Evolutionary conservation across 2,797 vertebrate genomes (phyloP).

Genomic region (Rhynchonycteris naso): DNA sequence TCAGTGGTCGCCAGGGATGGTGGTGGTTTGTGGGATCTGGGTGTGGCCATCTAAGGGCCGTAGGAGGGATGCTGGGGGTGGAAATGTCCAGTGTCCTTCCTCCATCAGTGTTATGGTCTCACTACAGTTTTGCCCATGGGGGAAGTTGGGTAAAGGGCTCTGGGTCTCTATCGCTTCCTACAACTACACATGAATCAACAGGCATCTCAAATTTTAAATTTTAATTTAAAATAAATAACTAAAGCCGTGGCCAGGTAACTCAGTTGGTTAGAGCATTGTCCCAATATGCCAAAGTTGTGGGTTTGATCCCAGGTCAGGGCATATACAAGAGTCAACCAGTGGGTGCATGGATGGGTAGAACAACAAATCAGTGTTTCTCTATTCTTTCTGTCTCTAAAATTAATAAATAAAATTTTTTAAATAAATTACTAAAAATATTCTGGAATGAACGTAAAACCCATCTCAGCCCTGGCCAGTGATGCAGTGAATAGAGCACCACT

Average conservation of each 20-base stretch:
- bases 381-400: too few species aligned
- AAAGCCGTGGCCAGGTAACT: not conserved
- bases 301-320: too few species aligned
- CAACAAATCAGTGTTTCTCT: too few species aligned
- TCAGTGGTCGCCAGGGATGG: not conserved
- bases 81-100: not conserved
- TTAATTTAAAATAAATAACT: not conserved
- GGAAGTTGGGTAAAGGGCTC: accelerated
- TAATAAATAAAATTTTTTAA: too few species aligned
- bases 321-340: too few species aligned
- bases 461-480: not conserved
- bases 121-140: not conserved
- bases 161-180: not conserved
- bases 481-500: too few species aligned
- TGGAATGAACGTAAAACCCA: not conserved
- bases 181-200: not conserved
- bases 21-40: not conserved
- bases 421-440: not conserved
- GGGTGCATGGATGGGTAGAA: too few species aligned
- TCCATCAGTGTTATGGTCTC: too few species aligned
- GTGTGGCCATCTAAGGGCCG: not conserved
- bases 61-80: not conserved
- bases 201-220: not conserved
- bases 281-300: too few species aligned
- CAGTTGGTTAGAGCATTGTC: too few species aligned